Evolutionary conservation across 2,113 vertebrate species (phyloP).

Genomic region (mouse (Mus musculus)): GRCm39 chr5:85233001-85233500

Average conservation of each 20-base stretch:
- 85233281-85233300: background rate
- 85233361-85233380: background rate
- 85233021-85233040: background rate
- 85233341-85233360: background rate
- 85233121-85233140: background rate
- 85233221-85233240: background rate
- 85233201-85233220: background rate
- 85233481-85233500: background rate
- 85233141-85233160: background rate
- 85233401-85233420: background rate
- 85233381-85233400: background rate
- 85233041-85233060: background rate
- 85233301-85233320: background rate
- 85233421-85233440: background rate
- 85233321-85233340: background rate
- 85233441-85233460: background rate
- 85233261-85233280: background rate
- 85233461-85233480: background rate
- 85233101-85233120: background rate
- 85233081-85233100: background rate
- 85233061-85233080: background rate
- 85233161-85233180: background rate
- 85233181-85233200: background rate
- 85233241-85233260: background rate
- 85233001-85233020: background rate